Conservation (phyloP, 2,797 vertebrate genomes). For the Notamacropus eugenii region DNA sequence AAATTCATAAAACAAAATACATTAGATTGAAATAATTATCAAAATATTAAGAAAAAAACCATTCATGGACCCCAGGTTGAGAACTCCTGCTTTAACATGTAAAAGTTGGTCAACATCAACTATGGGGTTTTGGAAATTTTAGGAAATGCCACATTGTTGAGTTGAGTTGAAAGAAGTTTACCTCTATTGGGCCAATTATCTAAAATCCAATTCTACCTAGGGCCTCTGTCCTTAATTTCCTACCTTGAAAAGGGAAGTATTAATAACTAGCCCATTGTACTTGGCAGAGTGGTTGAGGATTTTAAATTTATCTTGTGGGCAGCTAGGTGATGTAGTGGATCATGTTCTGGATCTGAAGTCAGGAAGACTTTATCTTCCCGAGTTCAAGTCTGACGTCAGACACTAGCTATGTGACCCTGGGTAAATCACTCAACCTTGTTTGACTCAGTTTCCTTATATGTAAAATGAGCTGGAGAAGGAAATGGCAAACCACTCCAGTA, state of each 20-base stretch:
- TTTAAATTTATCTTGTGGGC: neutral
- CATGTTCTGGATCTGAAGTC: neutral
- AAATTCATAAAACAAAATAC: neutral
- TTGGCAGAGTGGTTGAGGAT: neutral
- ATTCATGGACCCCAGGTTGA: neutral
- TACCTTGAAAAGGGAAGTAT: slow-evolving; percentile 38
- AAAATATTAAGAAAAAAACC: neutral
- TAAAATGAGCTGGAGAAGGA: neutral
- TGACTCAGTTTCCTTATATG: neutral
- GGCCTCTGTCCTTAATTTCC: slow-evolving; percentile 3
- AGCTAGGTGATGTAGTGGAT: neutral
- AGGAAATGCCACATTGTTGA: neutral
- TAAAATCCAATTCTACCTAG: slow-evolving; percentile 53
- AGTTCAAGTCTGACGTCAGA: neutral
- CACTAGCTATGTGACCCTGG: neutral
- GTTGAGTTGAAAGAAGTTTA: slow-evolving; percentile 14
- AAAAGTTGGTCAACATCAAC: neutral
- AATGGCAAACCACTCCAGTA: neutral
- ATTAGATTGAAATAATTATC: neutral
- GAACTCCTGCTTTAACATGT: neutral
- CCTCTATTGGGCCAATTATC: slow-evolving; percentile 8
- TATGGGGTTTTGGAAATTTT: neutral
- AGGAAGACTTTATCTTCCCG: neutral
- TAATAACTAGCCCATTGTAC: neutral
- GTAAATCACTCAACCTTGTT: neutral